phyloP scores from a whole-genome alignment of 2,888 invertebrate species.

The Lasioglossum figueresi region DNA sequence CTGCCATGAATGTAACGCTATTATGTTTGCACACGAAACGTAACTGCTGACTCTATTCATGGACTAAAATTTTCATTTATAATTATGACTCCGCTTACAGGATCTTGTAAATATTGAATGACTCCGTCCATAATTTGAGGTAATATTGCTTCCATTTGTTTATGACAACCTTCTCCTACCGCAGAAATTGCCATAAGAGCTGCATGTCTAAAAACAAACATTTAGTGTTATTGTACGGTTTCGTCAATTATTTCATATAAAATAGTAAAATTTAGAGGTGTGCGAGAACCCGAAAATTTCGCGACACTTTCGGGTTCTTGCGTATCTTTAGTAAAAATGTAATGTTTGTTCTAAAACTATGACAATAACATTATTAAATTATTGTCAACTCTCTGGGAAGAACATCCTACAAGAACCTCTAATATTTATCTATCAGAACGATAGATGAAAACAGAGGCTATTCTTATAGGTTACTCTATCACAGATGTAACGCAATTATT shows the following conservation, averaged over 20 bases:
- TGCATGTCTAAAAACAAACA: slow-evolving; percentile 89
- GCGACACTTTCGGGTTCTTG: not conserved
- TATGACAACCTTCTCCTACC: slow-evolving; percentile 99
- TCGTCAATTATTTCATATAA: not conserved
- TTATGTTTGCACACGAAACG: slow-evolving; percentile 66
- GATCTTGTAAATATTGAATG: slow-evolving; percentile 92
- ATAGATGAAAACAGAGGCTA: slow-evolving; percentile 62
- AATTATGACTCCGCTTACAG: slow-evolving; percentile 85
- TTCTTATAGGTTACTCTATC: slow-evolving; percentile 73
- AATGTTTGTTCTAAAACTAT: slow-evolving; percentile 72
- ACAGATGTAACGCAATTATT: slow-evolving; percentile 79
- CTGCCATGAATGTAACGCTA: slow-evolving; percentile 79
- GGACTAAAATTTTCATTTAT: slow-evolving; percentile 50
- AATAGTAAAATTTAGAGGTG: not conserved
- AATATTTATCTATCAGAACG: slow-evolving; percentile 69
- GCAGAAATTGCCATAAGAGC: slow-evolving; percentile 99
- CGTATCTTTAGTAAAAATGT: not conserved
- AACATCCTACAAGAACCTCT: slow-evolving; percentile 64
- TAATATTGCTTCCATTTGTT: slow-evolving; percentile 98
- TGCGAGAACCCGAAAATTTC: too few relatives aligned
- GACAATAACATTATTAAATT: slow-evolving; percentile 48
- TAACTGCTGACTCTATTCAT: slow-evolving; percentile 78
- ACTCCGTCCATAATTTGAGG: slow-evolving; percentile 96
- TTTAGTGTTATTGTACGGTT: not conserved
- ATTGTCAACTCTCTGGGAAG: slow-evolving; percentile 70